Evolutionary conservation across 2,113 vertebrate species (phyloP), one percentile per base, ranked within the genome.

Genomic region (Nymphicus hollandicus): DNA sequence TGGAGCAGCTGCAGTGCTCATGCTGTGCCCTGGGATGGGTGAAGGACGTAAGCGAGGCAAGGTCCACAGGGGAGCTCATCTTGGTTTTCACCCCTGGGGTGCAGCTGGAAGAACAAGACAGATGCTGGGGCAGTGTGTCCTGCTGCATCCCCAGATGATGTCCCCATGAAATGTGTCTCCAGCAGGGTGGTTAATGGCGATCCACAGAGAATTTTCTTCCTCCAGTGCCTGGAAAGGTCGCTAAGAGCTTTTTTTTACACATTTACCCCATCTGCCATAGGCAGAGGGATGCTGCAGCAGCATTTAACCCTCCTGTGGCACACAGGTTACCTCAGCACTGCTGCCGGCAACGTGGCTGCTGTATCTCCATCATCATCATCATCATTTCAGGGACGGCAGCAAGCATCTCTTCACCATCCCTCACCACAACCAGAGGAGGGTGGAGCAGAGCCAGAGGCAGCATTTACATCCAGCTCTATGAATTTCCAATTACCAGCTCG

Each of bases 401-500:
- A 1, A 84, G 81, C 0, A 3, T 56, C 72, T 95, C 44, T 78
- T 24, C 66, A 25, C 73, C 65, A 76, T 64, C 39, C 61, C 73
- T 79, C 0, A 2, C 78, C 65, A 2, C 83, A 84, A 52, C 83
- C 65, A 89, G 69, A 73, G 60, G 55, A 94, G 91, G 77, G 72
- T 92, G 80, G 94, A 94, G 80, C 1, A 0, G 55, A 86, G 94
- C 83, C 43, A 17, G 77, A 83, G 91, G 96, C 69, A 88, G 89
- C 55, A 7, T 93, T 91, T 95, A 80, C 0, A 4, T 91, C 86
- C 94, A 81, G 77, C 63, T 85, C 61, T 79, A 49, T 93, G 96
- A 95, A 87, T 91, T 95, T 85, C 84, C 91, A 93, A 92, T 96
- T 96, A 94, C 74, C 86, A 79, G 33, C 94, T 95, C 0, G 7